A percentile compares a stretch with the other conserved stretches of the same genome.
These are phyloP conservation scores for Hemicentrotus pulcherrimus DNA, from an alignment of 35 echinoderm and acorn worm species.

Conservation along the genomic window DNA sequence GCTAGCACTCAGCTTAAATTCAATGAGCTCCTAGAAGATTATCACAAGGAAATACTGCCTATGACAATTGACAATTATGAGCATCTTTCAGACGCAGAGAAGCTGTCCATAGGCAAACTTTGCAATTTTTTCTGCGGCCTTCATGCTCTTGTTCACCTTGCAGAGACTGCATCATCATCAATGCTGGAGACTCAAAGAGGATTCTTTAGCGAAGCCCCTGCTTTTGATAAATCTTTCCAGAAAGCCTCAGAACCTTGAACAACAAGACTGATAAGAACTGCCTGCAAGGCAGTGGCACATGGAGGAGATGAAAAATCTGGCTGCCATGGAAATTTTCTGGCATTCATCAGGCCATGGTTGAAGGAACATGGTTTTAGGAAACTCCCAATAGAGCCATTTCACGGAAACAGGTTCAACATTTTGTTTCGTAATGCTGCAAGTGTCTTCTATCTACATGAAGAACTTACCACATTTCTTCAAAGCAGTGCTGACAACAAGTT, in stretches of 20 bases:
- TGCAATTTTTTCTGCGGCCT: constrained; percentile 25
- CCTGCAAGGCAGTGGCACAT: constrained; percentile 52
- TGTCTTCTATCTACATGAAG: constrained; percentile 28
- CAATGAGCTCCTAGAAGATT: constrained; percentile 49
- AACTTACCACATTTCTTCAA: constrained; percentile 27
- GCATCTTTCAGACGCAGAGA: constrained; percentile 17
- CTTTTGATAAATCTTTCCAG: constrained; percentile 39
- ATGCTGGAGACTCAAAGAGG: not conserved
- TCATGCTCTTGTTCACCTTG: not conserved
- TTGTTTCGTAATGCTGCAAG: constrained; percentile 58
- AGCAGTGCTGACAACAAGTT: constrained; percentile 41
- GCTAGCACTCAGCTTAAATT: constrained; percentile 53
- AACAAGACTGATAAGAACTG: constrained; percentile 57
- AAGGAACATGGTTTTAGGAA: constrained; percentile 39
- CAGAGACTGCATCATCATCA: not conserved
- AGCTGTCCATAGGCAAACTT: not conserved
- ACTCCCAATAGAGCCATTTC: constrained; percentile 39
- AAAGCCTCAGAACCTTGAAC: constrained; percentile 54
- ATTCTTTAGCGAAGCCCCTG: not conserved
- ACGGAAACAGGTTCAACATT: constrained; percentile 62
- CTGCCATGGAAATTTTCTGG: constrained; percentile 39
- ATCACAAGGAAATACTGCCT: constrained; percentile 37
- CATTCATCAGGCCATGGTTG: not conserved
- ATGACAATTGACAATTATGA: constrained; percentile 38
- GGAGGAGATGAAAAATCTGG: constrained; percentile 62